Evolutionary conservation across 2,888 invertebrate species (phyloP), one percentile per base, ranked within the genome.

Genomic region (Crematogaster levior): DNA sequence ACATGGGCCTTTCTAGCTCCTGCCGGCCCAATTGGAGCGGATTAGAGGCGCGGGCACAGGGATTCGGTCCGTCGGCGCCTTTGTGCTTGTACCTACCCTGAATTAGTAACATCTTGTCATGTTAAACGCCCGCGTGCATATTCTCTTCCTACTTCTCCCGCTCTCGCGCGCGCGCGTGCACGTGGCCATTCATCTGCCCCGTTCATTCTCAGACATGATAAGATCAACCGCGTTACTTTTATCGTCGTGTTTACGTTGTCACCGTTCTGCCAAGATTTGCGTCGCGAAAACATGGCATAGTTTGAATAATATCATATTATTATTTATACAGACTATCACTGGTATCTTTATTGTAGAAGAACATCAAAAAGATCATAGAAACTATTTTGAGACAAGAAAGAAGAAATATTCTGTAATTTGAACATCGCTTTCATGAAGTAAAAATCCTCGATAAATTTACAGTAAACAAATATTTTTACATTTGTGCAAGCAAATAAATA

Each of bases 101-200:
- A 94, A 94, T 94, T 94, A 93, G 93, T 91, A 90, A 91, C 92
- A 90, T 92, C 93, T 94, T 91, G 92, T 93, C 93, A 92, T 92
- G 93, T 92, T 93, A 92, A 93, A 92, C 92, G 93, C 88, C 86
- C 91, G 88, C 63, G 34, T 21, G 87, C 85, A 84, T 85, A 84
- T 58, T 85, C 80, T 86, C 81, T 87, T 88, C 85, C 85, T 83
- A 87, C 85, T 84, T 65, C 86, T 85, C 63, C 73, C 61, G 70
- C 46, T 48, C 34, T n/a, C n/a, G n/a, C n/a, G n/a, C n/a, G 48
- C 53, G 66, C 77, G 68, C 74, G 46, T 90, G 88, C 89, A 90
- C 89, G 90, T 90, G 90, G 84, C 81, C 85, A 83, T 89, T 88
- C 83, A 80, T 51, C 81, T 34, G 81, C 30, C 34, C 30, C 77